Evolutionary conservation across 2,797 vertebrate genomes (phyloP).

Genomic region (Danio albolineatus): DNA sequence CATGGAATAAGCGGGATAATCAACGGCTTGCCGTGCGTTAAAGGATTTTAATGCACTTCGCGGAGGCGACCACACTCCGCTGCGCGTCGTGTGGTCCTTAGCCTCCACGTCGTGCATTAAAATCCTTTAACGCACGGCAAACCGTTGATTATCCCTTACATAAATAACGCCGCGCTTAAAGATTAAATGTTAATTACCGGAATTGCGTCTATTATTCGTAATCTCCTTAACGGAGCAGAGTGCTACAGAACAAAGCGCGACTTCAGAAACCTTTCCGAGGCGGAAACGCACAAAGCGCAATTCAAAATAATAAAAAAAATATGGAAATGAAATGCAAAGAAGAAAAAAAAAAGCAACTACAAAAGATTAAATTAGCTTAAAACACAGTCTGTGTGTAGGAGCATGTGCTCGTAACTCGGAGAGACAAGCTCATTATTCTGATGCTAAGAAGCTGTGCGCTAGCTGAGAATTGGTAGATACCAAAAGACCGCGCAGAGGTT

Average conservation of each 20-base stretch:
- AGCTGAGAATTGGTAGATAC: slow-evolving; percentile 41
- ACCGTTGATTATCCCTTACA: too few relatives aligned
- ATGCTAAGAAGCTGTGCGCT: slow-evolving; percentile 28
- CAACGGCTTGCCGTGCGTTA: too few relatives aligned
- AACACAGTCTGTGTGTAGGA: slow-evolving; percentile 69
- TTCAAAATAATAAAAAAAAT: slow-evolving; percentile 69
- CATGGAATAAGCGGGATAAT: too few relatives aligned
- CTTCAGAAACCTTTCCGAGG: slow-evolving; percentile 68
- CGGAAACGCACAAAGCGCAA: slow-evolving; percentile 50
- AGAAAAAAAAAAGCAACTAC: slow-evolving; percentile 63
- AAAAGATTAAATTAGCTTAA: slow-evolving; percentile 69
- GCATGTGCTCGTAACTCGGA: slow-evolving; percentile 55
- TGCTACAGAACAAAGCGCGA: slow-evolving; percentile 65
- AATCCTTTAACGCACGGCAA: too few relatives aligned
- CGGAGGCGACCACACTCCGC: too few relatives aligned
- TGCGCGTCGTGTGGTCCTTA: too few relatives aligned
- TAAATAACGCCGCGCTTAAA: slow-evolving; percentile 72
- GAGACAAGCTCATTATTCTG: slow-evolving; percentile 51
- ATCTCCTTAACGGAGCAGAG: slow-evolving; percentile 70
- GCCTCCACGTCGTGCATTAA: too few relatives aligned
- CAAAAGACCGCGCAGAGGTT: slow-evolving; percentile 20
- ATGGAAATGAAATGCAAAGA: slow-evolving; percentile 67
- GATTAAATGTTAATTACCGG: slow-evolving; percentile 80
- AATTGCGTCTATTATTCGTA: slow-evolving; percentile 75
- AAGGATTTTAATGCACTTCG: too few relatives aligned